Conservation (phyloP, 2,113 vertebrate species). For the Oceanites oceanicus region DNA sequence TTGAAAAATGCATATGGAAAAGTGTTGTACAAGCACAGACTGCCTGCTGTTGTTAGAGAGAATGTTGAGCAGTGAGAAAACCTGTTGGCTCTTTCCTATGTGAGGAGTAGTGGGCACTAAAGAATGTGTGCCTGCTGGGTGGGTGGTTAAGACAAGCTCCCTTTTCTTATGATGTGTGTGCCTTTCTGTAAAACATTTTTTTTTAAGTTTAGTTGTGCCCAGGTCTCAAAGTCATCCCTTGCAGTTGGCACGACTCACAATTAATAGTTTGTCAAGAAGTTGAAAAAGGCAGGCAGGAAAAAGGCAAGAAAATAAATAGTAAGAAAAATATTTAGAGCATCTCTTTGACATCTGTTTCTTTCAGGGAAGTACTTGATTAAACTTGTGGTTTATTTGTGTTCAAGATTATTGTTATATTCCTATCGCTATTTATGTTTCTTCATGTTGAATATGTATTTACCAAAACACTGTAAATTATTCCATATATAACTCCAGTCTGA, state of each 20-base stretch:
- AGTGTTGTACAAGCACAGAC: neutral
- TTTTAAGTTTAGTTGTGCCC: neutral
- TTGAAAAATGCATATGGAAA: neutral
- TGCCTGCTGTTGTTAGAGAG: neutral
- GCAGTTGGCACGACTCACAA: neutral
- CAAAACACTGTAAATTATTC: constrained; percentile 3
- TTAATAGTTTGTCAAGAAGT: constrained; percentile 2
- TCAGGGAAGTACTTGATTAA: neutral
- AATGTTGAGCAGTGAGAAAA: neutral
- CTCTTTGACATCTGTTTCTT: neutral
- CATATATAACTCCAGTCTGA: neutral
- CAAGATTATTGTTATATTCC: neutral
- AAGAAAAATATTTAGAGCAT: neutral
- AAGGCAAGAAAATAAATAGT: neutral
- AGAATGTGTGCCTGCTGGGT: neutral
- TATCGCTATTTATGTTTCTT: neutral
- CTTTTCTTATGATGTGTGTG: neutral
- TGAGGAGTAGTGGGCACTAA: neutral
- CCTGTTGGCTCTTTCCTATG: neutral
- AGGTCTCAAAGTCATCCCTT: neutral
- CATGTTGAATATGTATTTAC: neutral
- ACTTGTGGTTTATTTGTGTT: neutral
- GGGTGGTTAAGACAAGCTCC: neutral
- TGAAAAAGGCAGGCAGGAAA: neutral
- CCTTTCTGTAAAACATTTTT: neutral